Evolutionary conservation across 2,113 vertebrate genomes (phyloP).

Genomic region (Protobothrops mucrosquamatus): DNA sequence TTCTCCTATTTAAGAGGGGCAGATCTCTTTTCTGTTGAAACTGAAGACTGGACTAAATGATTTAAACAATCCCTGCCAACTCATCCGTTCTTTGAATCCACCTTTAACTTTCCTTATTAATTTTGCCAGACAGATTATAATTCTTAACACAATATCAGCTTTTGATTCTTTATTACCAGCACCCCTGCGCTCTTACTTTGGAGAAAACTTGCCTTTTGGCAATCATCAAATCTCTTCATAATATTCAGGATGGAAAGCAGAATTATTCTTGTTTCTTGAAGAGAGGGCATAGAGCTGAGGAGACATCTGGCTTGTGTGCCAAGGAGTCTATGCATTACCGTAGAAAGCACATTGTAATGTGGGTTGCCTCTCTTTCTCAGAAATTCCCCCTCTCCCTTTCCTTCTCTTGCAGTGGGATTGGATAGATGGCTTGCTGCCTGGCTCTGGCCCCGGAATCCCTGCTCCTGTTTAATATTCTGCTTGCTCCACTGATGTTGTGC

Average conservation of each 20-base stretch:
- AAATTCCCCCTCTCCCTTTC: conserved; percentile 61
- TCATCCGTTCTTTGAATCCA: neutral
- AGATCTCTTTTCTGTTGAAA: neutral
- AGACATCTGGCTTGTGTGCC: conserved; percentile 40
- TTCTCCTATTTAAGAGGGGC: neutral
- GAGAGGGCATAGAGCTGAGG: conserved; percentile 30
- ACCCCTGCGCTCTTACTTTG: neutral
- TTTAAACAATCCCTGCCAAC: neutral
- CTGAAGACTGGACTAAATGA: neutral
- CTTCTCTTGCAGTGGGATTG: conserved; percentile 4
- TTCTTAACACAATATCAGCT: conserved; percentile 43
- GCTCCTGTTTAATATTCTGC: conserved; percentile 78
- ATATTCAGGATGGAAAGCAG: neutral
- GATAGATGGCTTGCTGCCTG: conserved; percentile 56
- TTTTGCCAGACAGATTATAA: conserved; percentile 40
- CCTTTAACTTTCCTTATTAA: conserved; percentile 27
- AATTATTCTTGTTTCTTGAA: conserved; percentile 43
- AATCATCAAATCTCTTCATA: neutral
- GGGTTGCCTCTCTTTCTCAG: conserved; percentile 55
- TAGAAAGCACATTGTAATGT: conserved; percentile 35
- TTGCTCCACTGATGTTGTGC: conserved; percentile 72
- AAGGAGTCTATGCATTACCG: conserved; percentile 45
- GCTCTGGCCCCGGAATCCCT: conserved; percentile 65
- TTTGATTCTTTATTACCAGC: conserved; percentile 45
- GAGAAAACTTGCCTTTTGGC: conserved; percentile 38